Percentiles rank a stretch among this genome's conserved stretches.
Evolutionary conservation across 2,113 vertebrate genomes (phyloP).

Genomic region (Oxygymnocypris stewartii): DNA sequence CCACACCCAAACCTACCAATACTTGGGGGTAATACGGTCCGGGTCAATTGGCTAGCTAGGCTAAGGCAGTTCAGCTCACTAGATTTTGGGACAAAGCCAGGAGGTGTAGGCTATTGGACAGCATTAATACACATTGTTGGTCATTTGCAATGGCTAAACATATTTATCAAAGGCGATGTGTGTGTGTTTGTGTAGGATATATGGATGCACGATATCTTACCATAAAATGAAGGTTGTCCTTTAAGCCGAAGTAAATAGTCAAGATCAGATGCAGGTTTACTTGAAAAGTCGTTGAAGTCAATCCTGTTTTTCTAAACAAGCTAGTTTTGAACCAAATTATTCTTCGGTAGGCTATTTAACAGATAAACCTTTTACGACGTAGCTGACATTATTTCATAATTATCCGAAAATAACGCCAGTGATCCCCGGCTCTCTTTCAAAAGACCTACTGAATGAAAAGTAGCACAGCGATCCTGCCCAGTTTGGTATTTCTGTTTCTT

Average conservation of each 20-base stretch:
- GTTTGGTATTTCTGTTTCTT: background rate
- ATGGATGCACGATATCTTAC: background rate
- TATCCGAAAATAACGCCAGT: conserved; percentile 15
- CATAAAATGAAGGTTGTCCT: background rate
- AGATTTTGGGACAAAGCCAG: background rate
- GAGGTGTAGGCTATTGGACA: background rate
- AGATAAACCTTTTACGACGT: background rate
- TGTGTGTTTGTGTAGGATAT: background rate
- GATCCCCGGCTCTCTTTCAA: conserved; percentile 9
- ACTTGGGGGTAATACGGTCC: too few species aligned
- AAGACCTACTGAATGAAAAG: conserved; percentile 1
- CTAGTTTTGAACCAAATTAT: background rate
- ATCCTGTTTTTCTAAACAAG: background rate
- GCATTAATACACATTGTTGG: background rate
- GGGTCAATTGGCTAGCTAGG: background rate
- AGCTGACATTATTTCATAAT: too few species aligned
- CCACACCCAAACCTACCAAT: too few species aligned
- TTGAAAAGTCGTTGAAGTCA: conserved; percentile 10
- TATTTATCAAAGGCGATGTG: background rate
- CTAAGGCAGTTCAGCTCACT: too few species aligned
- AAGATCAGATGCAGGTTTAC: background rate
- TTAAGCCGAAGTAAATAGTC: background rate
- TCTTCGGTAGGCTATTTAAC: background rate
- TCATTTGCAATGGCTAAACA: background rate
- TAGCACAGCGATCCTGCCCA: background rate